phyloP scores from a whole-genome alignment of 2,888 invertebrate genomes.

The Tupiocoris notatus region DNA sequence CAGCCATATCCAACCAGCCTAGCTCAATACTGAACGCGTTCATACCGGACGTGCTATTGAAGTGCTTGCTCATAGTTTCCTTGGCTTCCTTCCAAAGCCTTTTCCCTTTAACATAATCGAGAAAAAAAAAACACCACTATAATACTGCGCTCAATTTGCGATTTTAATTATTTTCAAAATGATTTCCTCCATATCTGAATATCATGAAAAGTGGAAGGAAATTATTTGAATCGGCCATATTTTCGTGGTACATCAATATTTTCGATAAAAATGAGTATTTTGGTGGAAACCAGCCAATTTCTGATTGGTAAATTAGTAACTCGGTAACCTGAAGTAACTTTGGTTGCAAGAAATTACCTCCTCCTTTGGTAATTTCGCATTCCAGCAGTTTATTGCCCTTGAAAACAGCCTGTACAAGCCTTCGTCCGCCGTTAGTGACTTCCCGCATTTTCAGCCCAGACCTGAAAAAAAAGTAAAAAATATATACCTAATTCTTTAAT shows the following conservation, averaged over 20 bases:
- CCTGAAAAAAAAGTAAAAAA: conserved; percentile 20
- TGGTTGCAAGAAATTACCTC: conserved; percentile 15
- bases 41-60: conserved; percentile 25
- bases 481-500: too few relatives aligned
- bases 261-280: too few relatives aligned
- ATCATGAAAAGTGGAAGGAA: too few relatives aligned
- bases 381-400: conserved; percentile 21
- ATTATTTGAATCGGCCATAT: too few relatives aligned
- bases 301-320: too few relatives aligned
- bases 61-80: conserved; percentile 6
- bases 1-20: conserved; percentile 33
- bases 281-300: too few relatives aligned
- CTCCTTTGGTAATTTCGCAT: conserved; percentile 21
- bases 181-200: too few relatives aligned
- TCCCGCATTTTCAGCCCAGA: conserved; percentile 18
- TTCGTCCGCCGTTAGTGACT: conserved; percentile 20
- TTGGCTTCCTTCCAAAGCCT: conserved; percentile 25
- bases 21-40: conserved; percentile 9
- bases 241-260: too few relatives aligned
- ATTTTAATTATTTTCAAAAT: neutral
- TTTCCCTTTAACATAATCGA: too few relatives aligned
- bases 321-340: too few relatives aligned
- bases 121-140: too few relatives aligned
- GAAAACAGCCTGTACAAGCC: conserved; percentile 32
- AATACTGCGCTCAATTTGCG: too few relatives aligned